Conservation (phyloP, 2,888 invertebrate genomes). For the Nomada ferruginata region DNA sequence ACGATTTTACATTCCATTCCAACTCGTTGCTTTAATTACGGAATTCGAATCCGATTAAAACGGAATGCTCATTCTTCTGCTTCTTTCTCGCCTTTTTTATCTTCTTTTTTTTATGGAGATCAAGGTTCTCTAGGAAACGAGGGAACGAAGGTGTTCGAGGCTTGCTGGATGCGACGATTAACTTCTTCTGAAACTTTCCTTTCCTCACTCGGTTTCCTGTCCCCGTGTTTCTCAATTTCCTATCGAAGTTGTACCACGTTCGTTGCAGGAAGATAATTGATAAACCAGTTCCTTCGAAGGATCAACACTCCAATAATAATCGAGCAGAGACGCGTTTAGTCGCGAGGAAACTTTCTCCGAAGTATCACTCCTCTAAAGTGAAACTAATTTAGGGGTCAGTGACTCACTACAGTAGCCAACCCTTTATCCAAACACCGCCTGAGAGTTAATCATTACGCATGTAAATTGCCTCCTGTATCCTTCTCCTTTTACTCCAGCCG, state of each 20-base stretch:
- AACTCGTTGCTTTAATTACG: neutral
- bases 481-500: neutral
- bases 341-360: slow-evolving; percentile 1
- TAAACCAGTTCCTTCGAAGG: slow-evolving; percentile 9
- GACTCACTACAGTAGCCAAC: neutral
- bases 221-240: slow-evolving; percentile 8
- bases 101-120: neutral
- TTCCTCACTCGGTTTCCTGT: slow-evolving; percentile 4
- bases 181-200: slow-evolving; percentile 4
- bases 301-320: neutral
- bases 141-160: neutral
- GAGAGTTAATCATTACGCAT: neutral
- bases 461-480: neutral
- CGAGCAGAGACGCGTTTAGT: neutral
- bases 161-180: neutral
- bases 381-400: neutral
- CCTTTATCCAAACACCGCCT: neutral
- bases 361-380: neutral
- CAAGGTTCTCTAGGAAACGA: neutral
- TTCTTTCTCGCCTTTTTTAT: neutral
- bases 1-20: neutral
- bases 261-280: neutral
- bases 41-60: neutral
- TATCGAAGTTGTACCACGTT: neutral
- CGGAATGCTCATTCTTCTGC: too few species aligned